Evolutionary conservation across 2,888 invertebrate genomes (phyloP).

Genomic region (Calliopum simillimum): DNA sequence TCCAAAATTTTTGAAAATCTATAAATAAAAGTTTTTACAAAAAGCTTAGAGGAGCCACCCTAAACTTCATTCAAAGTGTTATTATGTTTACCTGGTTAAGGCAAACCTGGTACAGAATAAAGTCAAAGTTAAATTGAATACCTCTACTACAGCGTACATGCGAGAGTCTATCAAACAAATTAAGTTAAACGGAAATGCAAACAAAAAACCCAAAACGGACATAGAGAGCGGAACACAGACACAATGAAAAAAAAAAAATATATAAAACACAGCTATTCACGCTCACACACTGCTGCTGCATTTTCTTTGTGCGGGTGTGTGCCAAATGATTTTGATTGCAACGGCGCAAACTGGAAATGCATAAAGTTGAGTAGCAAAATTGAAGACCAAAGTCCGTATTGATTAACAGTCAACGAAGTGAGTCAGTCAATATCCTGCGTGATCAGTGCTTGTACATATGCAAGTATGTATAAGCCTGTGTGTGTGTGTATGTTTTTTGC

Average conservation of each 20-base stretch:
- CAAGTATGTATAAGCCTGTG: too few species aligned
- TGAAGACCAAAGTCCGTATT: neutral
- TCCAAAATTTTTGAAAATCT: too few species aligned
- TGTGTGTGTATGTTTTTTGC: too few species aligned
- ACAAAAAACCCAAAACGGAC: neutral
- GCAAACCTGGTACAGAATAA: neutral
- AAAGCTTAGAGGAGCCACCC: too few species aligned
- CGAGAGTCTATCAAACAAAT: slow-evolving; percentile 23
- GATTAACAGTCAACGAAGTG: neutral
- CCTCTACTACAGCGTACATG: neutral
- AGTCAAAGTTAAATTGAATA: neutral
- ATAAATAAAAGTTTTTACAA: too few species aligned
- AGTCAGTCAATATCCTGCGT: too few species aligned
- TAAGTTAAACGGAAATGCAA: slow-evolving; percentile 18
- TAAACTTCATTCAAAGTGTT: neutral
- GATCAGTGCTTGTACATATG: too few species aligned
- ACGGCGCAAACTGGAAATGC: too few species aligned
- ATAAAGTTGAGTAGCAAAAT: too few species aligned
- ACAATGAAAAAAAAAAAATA: neutral
- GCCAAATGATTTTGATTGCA: too few species aligned
- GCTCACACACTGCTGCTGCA: neutral
- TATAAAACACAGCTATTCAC: neutral
- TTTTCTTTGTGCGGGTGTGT: neutral
- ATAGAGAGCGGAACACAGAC: neutral
- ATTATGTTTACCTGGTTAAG: slow-evolving; percentile 13